Percentiles rank a stretch among this genome's conserved stretches.
Conservation (phyloP, 64 coral and sea anemone genomes). For the Orbicella faveolata region DNA sequence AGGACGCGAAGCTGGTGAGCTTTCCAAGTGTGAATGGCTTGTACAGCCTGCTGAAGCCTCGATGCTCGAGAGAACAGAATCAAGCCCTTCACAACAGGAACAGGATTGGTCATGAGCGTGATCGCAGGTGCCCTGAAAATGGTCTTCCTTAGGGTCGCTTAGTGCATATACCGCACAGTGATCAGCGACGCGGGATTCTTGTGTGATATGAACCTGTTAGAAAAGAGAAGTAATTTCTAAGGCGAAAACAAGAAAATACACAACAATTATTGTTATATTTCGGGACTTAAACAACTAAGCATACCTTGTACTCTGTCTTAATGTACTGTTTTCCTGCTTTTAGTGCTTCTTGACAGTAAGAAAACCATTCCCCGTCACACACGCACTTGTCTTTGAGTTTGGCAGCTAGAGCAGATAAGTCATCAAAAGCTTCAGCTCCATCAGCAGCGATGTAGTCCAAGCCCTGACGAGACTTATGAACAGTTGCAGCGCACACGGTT, state of each 20-base stretch:
- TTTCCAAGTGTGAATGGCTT: conserved; percentile 34
- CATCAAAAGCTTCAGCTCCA: too few relatives aligned
- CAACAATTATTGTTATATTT: too few relatives aligned
- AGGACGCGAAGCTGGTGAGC: conserved; percentile 11
- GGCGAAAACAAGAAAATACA: too few relatives aligned
- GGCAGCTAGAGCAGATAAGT: neutral
- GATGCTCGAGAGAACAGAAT: conserved; percentile 13
- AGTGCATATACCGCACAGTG: conserved; percentile 26
- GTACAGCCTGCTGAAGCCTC: conserved; percentile 8
- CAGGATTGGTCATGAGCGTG: conserved; percentile 39
- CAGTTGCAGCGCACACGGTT: too few relatives aligned
- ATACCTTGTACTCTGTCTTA: conserved; percentile 59
- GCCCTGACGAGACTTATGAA: too few relatives aligned
- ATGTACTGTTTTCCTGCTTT: conserved; percentile 55
- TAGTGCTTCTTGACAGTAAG: conserved; percentile 23
- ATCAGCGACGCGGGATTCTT: neutral
- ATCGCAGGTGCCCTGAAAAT: neutral
- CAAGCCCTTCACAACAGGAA: conserved; percentile 35
- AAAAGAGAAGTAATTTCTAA: neutral
- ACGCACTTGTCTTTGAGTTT: conserved; percentile 6
- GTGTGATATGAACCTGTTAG: conserved; percentile 21
- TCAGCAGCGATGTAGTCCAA: too few relatives aligned
- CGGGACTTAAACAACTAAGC: too few relatives aligned
- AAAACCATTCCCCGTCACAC: conserved; percentile 13
- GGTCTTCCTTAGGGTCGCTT: conserved; percentile 25